Percentiles rank a stretch among this genome's conserved stretches.
Conservation (phyloP, 2,888 invertebrate species). For the Chrysodeixis includens region DNA sequence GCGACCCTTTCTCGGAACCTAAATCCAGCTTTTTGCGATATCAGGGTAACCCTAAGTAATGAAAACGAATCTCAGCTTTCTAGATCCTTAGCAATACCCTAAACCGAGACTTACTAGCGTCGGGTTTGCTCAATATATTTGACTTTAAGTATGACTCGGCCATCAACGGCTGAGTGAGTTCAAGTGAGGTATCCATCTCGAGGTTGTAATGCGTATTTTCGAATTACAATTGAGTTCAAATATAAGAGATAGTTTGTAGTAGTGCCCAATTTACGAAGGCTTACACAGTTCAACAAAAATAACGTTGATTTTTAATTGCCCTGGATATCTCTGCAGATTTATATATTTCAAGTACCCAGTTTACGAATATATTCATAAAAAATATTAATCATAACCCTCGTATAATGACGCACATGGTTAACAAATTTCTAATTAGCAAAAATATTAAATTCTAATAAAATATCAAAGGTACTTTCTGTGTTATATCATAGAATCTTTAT, state of each 20-base stretch:
- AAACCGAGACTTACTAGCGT: neutral
- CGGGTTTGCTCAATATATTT: neutral
- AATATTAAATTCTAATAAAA: too few species aligned
- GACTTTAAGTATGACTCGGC: neutral
- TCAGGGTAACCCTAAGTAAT: neutral
- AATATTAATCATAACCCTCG: too few species aligned
- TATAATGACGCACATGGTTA: too few species aligned
- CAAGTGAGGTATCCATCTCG: neutral
- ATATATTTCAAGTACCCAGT: too few species aligned
- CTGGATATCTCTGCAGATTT: too few species aligned
- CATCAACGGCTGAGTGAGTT: neutral
- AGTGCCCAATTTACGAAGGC: too few species aligned
- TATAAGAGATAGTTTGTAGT: neutral
- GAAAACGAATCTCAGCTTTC: neutral
- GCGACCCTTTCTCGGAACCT: neutral
- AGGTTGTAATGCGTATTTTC: neutral
- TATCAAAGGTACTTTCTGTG: neutral
- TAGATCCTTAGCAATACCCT: slow-evolving; percentile 3
- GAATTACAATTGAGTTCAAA: neutral
- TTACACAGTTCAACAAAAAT: too few species aligned
- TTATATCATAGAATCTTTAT: neutral
- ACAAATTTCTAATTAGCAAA: too few species aligned
- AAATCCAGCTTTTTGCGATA: slow-evolving; percentile 4
- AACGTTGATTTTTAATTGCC: too few species aligned
- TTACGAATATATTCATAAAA: too few species aligned